Base-by-base conservation (phyloP, 2,797 vertebrate species). In the Selene dorsalis region DNA sequence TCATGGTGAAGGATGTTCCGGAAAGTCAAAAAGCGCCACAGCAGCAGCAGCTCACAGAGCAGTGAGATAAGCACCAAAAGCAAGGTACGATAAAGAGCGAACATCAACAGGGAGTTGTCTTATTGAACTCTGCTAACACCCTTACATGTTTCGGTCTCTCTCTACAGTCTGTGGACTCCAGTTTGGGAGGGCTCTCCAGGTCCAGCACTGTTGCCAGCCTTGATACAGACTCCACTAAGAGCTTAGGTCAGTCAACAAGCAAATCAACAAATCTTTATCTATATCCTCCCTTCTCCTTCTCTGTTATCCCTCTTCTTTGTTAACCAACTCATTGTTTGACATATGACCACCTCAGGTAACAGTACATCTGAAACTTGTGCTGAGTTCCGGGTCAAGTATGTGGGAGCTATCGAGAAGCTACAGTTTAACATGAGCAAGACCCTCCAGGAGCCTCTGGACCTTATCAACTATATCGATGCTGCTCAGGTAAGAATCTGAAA, bases 21-120 rank as follows among this genome's bases (percentile, higher is more conserved):
- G 70, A 99, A 99, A 92, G 97, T 96, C 43, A 99, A 99, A 84
- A 99, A 99, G 85, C 95, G 98, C 16, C 98, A 99, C 94, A 99
- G 98, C 90, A 99, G 98, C 85, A 99, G 98, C 95, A 99, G 98
- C 87, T 99, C 98, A 0, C 98, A 99, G 63, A 98, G 98, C 91
- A 99, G 98, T 76, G 98, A 99, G 87, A 96, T 99, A 93, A 99
- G 98, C 87, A 98, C 97, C 0, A 99, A 99, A 87, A 99, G 98
- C 94, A 99, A 99, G 96, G 98, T 99, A 86, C 82, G 91, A 39
- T 0, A 0, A 41, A 57, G 22, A 1, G 30, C 66, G 57, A 43
- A 58, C 58, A 52, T n/a, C 43, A 30, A 48, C 17, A 45, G 22
- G 20, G 0, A 58, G 3, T 3, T 5, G 35, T 64, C 11, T n/a